Conservation (phyloP, 2,797 vertebrate genomes). For the Columba guinea region DNA sequence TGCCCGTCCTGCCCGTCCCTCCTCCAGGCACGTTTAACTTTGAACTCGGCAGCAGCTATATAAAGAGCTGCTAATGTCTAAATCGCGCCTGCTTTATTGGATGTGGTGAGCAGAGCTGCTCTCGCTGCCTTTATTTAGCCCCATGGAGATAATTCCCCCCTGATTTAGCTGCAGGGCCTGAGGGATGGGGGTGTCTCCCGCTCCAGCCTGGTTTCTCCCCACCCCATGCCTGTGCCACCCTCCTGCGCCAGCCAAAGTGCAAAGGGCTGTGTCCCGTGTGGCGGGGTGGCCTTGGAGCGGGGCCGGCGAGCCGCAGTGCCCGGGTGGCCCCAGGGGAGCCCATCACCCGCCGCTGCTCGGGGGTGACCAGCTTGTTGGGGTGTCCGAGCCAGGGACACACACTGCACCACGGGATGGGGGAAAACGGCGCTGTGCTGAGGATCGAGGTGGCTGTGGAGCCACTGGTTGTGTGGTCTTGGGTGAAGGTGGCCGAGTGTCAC, state of each 20-base stretch:
- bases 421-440: rapidly evolving
- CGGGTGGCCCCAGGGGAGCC: not conserved
- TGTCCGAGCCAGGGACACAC: rapidly evolving
- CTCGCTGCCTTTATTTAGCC: constrained; percentile 38
- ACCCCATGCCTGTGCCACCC: not conserved
- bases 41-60: constrained; percentile 10
- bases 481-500: not conserved
- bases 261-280: constrained; percentile 17
- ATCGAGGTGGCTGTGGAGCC: rapidly evolving
- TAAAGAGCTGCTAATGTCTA: constrained; percentile 20
- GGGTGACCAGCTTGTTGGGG: too few relatives aligned
- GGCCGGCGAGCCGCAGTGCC: not conserved
- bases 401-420: rapidly evolving
- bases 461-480: rapidly evolving
- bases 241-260: constrained; percentile 29
- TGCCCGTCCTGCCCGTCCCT: not conserved
- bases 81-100: not conserved
- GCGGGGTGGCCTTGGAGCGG: not conserved
- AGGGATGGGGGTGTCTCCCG: not conserved
- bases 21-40: not conserved
- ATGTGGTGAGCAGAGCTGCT: not conserved
- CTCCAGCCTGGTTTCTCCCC: not conserved
- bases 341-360: rapidly evolving
- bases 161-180: not conserved
- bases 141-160: not conserved